A percentile compares a stretch with the other conserved stretches of the same genome.
phyloP scores from a whole-genome alignment of 2,888 invertebrate species.

The Clitarchus hookeri region DNA sequence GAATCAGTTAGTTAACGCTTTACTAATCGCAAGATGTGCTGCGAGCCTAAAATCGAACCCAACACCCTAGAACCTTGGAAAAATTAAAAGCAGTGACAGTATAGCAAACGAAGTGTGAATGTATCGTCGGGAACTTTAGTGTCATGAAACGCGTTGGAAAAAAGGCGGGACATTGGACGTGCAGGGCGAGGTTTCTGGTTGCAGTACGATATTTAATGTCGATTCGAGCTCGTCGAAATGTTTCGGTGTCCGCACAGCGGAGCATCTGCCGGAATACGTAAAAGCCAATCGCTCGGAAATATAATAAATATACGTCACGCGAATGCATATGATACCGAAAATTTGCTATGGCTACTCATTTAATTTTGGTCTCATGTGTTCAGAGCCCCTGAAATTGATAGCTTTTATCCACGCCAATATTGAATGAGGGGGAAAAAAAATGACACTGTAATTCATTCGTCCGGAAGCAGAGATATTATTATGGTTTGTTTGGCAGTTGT shows the following conservation, averaged over 20 bases:
- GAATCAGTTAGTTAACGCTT: too few relatives aligned
- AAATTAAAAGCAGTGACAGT: too few relatives aligned
- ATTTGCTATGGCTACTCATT: constrained; percentile 2
- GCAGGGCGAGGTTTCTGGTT: too few relatives aligned
- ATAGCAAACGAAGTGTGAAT: too few relatives aligned
- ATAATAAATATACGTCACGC: background rate
- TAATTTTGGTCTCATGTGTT: background rate
- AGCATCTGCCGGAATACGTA: background rate
- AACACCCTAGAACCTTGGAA: too few relatives aligned
- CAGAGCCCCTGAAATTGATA: background rate
- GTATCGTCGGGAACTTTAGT: too few relatives aligned
- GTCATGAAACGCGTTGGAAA: too few relatives aligned
- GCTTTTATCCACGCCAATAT: background rate
- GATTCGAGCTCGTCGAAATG: background rate
- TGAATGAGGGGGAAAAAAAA: background rate
- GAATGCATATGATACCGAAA: background rate
- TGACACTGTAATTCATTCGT: background rate
- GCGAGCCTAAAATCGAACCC: too few relatives aligned
- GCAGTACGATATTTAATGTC: background rate
- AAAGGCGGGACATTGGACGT: too few relatives aligned
- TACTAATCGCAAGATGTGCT: too few relatives aligned
- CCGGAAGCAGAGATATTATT: constrained; percentile 14
- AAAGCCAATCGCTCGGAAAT: background rate
- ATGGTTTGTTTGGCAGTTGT: background rate
- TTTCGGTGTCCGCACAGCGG: background rate